Evolutionary conservation across 2,888 invertebrate genomes (phyloP).

Genomic region (Salpingus planirostris): DNA sequence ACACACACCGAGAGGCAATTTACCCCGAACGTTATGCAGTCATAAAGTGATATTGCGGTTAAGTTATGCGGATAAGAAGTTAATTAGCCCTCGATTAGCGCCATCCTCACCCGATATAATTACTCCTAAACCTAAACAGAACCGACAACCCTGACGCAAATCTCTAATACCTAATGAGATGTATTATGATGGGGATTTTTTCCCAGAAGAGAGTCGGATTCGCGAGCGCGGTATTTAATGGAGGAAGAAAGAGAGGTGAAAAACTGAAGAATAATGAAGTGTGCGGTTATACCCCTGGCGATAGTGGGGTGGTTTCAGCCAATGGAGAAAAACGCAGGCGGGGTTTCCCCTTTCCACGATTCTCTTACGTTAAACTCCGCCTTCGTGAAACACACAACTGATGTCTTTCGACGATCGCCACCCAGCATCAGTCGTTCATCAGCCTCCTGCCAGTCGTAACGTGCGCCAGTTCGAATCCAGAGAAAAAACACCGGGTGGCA

Average conservation of each 20-base stretch:
- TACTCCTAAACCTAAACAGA: too few relatives aligned
- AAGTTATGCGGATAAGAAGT: slow-evolving; percentile 16
- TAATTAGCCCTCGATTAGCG: slow-evolving; percentile 14
- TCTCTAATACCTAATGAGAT: too few relatives aligned
- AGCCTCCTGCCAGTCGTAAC: slow-evolving; percentile 19
- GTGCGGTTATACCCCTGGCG: slow-evolving; percentile 17
- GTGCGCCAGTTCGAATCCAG: slow-evolving; percentile 5
- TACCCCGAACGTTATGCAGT: slow-evolving; percentile 12
- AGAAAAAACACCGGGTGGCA: slow-evolving; percentile 11
- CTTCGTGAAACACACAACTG: slow-evolving; percentile 23
- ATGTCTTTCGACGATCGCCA: slow-evolving; percentile 21
- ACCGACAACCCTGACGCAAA: too few relatives aligned
- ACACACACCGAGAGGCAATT: slow-evolving; percentile 24
- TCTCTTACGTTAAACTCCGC: slow-evolving; percentile 27
- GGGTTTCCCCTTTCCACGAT: slow-evolving; percentile 25
- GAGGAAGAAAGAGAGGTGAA: slow-evolving; percentile 3
- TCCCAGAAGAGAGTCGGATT: too few relatives aligned
- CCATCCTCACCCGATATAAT: too few relatives aligned
- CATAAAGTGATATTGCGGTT: slow-evolving; percentile 10
- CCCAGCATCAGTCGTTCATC: slow-evolving; percentile 27
- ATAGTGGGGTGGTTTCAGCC: slow-evolving; percentile 29
- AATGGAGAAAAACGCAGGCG: slow-evolving; percentile 36
- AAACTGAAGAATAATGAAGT: slow-evolving; percentile 24
- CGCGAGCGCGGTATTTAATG: slow-evolving; percentile 2
- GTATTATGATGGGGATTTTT: too few relatives aligned